These are phyloP conservation scores for Phataginus tricuspis DNA, from an alignment of 2,797 vertebrate genomes.

Conservation along the genomic window DNA sequence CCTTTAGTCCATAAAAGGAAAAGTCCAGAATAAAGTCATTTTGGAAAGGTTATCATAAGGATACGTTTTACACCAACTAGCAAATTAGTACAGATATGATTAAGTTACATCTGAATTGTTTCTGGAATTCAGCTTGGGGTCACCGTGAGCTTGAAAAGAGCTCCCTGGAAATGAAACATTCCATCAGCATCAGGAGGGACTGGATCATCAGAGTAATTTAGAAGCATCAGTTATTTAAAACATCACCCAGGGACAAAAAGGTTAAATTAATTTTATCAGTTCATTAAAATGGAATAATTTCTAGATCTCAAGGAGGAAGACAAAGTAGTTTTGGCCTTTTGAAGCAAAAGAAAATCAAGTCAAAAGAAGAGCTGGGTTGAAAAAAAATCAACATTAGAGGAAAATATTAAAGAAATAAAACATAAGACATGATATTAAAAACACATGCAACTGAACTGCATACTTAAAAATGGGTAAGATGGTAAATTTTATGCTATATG, in stretches of 20 bases:
- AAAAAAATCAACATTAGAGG: neutral
- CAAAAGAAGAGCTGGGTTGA: neutral
- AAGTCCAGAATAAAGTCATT: conserved; percentile 42
- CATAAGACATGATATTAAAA: neutral
- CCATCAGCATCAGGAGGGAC: neutral
- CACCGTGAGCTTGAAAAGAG: neutral
- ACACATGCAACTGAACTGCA: neutral
- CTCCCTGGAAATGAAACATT: neutral
- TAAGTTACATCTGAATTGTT: neutral
- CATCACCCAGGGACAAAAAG: neutral
- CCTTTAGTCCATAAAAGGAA: neutral
- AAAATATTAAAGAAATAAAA: neutral
- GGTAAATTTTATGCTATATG: neutral
- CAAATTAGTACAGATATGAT: neutral
- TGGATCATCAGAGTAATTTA: neutral
- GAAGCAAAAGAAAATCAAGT: conserved; percentile 45
- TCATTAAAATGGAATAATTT: conserved; percentile 46
- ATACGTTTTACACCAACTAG: neutral
- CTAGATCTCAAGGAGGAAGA: neutral
- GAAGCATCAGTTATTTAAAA: neutral
- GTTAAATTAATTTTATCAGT: neutral
- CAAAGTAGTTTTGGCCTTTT: neutral
- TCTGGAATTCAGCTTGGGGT: neutral
- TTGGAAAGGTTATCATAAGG: neutral
- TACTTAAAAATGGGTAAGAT: neutral